phyloP scores from a whole-genome alignment of 2,797 vertebrate genomes.

The Sebastes oblongus region DNA sequence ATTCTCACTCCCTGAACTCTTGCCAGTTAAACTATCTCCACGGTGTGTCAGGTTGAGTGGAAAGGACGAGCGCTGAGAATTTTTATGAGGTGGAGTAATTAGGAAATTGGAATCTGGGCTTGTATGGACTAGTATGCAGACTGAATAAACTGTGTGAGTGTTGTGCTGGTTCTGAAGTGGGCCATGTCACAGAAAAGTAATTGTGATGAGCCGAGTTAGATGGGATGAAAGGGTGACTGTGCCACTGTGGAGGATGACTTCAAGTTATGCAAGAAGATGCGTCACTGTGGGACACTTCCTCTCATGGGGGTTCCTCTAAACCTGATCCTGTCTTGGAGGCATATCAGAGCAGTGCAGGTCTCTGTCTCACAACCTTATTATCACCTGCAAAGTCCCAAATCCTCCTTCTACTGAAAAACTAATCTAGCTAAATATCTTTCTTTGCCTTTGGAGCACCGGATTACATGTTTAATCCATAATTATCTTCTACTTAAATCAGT shows the following conservation, averaged over 20 bases:
- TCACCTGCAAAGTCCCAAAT: slow-evolving; percentile 49
- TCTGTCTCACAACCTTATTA: slow-evolving; percentile 39
- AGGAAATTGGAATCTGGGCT: slow-evolving; percentile 43
- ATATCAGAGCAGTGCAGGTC: slow-evolving; percentile 16
- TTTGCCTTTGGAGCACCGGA: slow-evolving; percentile 61
- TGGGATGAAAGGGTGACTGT: slow-evolving; percentile 17
- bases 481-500: slow-evolving; percentile 72
- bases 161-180: slow-evolving; percentile 24
- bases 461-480: slow-evolving; percentile 74
- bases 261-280: slow-evolving; percentile 26
- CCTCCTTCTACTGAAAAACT: slow-evolving; percentile 37
- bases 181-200: slow-evolving; percentile 14
- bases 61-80: slow-evolving; percentile 36
- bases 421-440: slow-evolving; percentile 55
- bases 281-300: slow-evolving; percentile 10
- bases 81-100: slow-evolving; percentile 57
- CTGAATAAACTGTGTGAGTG: slow-evolving; percentile 14
- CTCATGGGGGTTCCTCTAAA: slow-evolving; percentile 18
- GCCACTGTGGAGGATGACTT: slow-evolving; percentile 19
- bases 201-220: slow-evolving; percentile 24
- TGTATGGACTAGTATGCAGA: slow-evolving; percentile 16
- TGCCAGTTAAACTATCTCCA: slow-evolving; percentile 51
- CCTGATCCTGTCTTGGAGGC: slow-evolving; percentile 36
- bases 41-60: slow-evolving; percentile 50
- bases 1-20: slow-evolving; percentile 43